Percentiles rank a stretch among this genome's conserved stretches.
These are phyloP conservation scores for Drosophila longiperda DNA, from an alignment of 2,888 invertebrate species.

Conservation along the genomic window DNA sequence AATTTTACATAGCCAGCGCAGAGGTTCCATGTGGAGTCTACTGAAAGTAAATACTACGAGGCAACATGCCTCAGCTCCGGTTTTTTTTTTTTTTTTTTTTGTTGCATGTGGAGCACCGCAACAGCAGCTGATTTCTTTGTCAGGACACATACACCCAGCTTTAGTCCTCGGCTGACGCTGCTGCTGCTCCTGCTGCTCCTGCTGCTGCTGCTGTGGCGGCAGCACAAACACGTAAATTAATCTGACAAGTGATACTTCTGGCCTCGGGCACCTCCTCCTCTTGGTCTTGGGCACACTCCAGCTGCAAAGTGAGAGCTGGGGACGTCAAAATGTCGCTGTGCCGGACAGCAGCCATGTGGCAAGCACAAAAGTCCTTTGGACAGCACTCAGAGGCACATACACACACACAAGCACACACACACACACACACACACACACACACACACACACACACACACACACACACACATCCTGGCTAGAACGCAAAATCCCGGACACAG, in stretches of 20 bases:
- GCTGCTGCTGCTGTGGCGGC: slow-evolving; percentile 63
- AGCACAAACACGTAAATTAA: slow-evolving; percentile 85
- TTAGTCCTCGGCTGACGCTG: slow-evolving; percentile 21
- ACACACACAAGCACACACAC: not conserved
- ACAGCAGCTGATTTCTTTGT: slow-evolving; percentile 77
- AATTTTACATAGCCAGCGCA: slow-evolving; percentile 51
- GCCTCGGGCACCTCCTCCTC: slow-evolving; percentile 64
- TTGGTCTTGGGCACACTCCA: slow-evolving; percentile 38
- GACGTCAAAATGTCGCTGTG: slow-evolving; percentile 74
- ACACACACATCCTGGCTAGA: slow-evolving; percentile 31
- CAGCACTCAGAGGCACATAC: slow-evolving; percentile 47
- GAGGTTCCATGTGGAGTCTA: slow-evolving; percentile 29
- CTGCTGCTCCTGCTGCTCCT: slow-evolving; percentile 33
- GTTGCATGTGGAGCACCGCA: slow-evolving; percentile 63
- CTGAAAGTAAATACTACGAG: slow-evolving; percentile 69
- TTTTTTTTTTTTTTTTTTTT: slow-evolving; percentile 25
- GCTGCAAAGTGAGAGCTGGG: slow-evolving; percentile 29
- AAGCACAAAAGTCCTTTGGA: slow-evolving; percentile 76
- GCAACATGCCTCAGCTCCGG: slow-evolving; percentile 68
- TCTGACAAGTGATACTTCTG: slow-evolving; percentile 85
- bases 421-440: slow-evolving; percentile 27
- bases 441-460: not conserved
- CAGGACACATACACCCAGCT: slow-evolving; percentile 55
- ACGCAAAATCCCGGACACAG: slow-evolving; percentile 39
- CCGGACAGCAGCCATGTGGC: slow-evolving; percentile 77